Base-by-base conservation (phyloP, 23 tunicate species). In the Aplidium turbinatum region DNA sequence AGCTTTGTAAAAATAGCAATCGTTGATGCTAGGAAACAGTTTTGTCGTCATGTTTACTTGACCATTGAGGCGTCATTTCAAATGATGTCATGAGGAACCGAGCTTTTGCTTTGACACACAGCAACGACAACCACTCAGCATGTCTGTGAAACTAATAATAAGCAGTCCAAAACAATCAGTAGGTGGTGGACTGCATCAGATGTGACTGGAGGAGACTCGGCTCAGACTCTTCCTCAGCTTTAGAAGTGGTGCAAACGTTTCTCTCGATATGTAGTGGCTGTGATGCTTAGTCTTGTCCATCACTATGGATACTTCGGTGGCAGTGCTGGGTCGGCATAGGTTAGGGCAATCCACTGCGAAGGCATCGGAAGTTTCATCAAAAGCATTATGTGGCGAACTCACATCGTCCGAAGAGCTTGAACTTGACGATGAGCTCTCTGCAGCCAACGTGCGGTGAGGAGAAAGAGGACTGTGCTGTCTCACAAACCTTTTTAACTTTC, bases 251-350 rank as follows among this genome's bases (percentile, higher is more conserved):
- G 83, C 35, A 22, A 63, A 76, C 18, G 38, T 23, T 21, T 57
- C 79, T 57, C 57, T 48, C 35, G 76, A 36, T 47, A 47, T 18
- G 16, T 65, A 24, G 13, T 53, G 75, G 6, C 52, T 35, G 1
- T 53, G 72, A 1, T 77, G 72, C 3, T 62, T 62, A 19, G 72
- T 79, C 50, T 86, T 86, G 16, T 75, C 50, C 47, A 86, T 58
- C 3, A 71, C 85, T 23, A 78, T 23, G 20, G 40, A 40, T 11
- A 86, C 75, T 29, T 86, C 93, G 11, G 93, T 78, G 28, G 83
- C 61, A 19, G 77, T 73, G 82, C 93, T 86, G 18, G 93, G 93
- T 5, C 93, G 80, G 20, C 93, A 58, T 33, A 71, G 93, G 74
- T 86, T 76, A 3, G 68, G 46, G 65, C 78, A 78, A 22, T 78